phyloP scores from a whole-genome alignment of 2,888 invertebrate species.

The Cecidostiba fungosa region DNA sequence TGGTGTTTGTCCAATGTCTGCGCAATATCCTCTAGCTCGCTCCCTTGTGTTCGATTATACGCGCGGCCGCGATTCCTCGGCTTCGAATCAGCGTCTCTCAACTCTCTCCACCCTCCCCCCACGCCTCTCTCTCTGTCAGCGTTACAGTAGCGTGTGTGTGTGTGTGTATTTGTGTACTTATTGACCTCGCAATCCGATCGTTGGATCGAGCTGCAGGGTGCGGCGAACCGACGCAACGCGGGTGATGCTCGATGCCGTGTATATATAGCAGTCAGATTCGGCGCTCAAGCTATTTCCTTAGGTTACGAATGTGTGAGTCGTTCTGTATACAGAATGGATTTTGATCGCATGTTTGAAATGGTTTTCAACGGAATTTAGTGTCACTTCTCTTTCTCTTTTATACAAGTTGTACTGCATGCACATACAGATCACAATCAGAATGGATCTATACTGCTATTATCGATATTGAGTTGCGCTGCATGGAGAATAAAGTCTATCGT shows the following conservation, averaged over 20 bases:
- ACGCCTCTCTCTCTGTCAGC: not conserved
- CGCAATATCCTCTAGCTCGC: not conserved
- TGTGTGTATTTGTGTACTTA: not conserved
- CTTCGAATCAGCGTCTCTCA: conserved; percentile 1
- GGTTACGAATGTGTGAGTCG: not conserved
- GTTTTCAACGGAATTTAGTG: not conserved
- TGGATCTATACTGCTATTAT: no score
- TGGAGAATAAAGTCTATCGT: no score
- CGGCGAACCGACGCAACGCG: not conserved
- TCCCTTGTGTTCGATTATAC: conserved; percentile 8
- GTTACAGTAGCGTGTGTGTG: not conserved
- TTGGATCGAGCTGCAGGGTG: not conserved
- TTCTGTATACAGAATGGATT: not conserved
- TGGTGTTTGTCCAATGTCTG: not conserved
- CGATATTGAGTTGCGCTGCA: no score
- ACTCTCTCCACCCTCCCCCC: not conserved
- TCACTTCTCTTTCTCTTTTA: no score
- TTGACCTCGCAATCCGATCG: not conserved
- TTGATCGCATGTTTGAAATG: no score
- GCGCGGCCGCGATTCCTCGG: not conserved
- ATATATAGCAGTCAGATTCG: not conserved
- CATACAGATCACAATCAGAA: no score
- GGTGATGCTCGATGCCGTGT: not conserved
- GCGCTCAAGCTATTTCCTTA: not conserved
- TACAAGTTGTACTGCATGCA: no score